Base-by-base conservation (phyloP, 1,140 invertebrate species). In the Popillia japonica region DNA sequence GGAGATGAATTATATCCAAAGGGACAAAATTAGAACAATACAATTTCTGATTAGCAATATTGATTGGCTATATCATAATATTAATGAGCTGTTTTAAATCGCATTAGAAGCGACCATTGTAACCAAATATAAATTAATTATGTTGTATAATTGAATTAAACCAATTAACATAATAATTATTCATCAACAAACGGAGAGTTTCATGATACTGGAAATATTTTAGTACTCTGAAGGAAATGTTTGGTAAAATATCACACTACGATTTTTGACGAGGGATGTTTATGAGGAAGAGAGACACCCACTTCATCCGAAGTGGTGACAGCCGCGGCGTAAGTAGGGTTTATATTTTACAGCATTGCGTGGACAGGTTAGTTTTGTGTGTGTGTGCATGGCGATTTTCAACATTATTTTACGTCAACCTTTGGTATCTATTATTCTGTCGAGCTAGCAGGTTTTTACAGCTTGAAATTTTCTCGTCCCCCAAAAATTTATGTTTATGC, bases 351-450 rank as follows among this genome's bases (percentile, higher is more conserved):
- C 20, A 68, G 22, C 61, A 34, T 61, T 61, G 59, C 61, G 27
- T 22, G 27, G 61, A 68, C 61, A 34, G 61, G 61, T 68, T 27
- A 22, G 23, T 68, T 68, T 20, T 27, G 17, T 14, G 61, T 10
- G 11, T 27, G 61, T 68, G 7, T 27, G 61, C 17, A 61, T n/a
- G 17, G 7, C 17, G 22, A 27, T 68, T 68, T 68, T 20, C 4
- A 61, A 22, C 59, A 22, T 20, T 61, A 3, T n/a, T 22, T 68
- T 6, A 22, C 9, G 61, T 68, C 20, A 34, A 22, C 6, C 22
- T 68, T 68, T 68, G 61, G 8, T 68, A 22, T 27, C 61, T 68
- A 68, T 68, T 68, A 68, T 68, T 68, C 61, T 10, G 22, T 8
- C 11, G 61, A 8, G 61, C 11, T 7, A 22, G 27, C 20, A 27